Conservation (phyloP, 1,140 invertebrate species). For the Scylla paramamosain region DNA sequence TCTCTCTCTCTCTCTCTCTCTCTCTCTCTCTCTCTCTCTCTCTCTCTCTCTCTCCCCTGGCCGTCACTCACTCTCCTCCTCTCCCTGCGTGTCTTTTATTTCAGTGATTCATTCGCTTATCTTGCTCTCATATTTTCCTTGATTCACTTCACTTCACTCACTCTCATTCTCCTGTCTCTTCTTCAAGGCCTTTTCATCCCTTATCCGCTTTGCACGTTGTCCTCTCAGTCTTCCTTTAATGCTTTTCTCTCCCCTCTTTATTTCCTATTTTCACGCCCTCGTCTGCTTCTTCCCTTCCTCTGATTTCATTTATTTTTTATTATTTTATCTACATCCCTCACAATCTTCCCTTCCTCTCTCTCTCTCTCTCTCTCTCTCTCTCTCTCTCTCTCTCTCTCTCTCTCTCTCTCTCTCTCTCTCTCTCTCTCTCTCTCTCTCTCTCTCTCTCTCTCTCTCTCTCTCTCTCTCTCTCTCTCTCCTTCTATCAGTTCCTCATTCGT, state of each 20-base stretch:
- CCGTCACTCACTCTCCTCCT: neutral
- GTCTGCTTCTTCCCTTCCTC: neutral
- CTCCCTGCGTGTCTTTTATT: neutral
- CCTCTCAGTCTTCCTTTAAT: neutral
- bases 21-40: neutral
- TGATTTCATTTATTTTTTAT: neutral
- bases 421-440: neutral
- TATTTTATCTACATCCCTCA: neutral
- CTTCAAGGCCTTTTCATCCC: neutral
- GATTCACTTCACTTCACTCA: neutral
- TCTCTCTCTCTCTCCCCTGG: neutral
- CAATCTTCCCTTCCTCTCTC: neutral
- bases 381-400: neutral
- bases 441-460: neutral
- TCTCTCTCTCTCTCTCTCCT: neutral
- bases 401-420: neutral
- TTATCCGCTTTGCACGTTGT: neutral
- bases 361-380: slow-evolving; percentile 28
- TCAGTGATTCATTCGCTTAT: slow-evolving; percentile 7
- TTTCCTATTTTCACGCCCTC: neutral
- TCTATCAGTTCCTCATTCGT: neutral
- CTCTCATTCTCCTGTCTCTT: neutral
- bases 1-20: too few species aligned
- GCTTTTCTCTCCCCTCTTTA: neutral
- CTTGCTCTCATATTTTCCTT: neutral